phyloP scores from a whole-genome alignment of 64 coral and sea anemone species.

The Dendrophyllia cribrosa region DNA sequence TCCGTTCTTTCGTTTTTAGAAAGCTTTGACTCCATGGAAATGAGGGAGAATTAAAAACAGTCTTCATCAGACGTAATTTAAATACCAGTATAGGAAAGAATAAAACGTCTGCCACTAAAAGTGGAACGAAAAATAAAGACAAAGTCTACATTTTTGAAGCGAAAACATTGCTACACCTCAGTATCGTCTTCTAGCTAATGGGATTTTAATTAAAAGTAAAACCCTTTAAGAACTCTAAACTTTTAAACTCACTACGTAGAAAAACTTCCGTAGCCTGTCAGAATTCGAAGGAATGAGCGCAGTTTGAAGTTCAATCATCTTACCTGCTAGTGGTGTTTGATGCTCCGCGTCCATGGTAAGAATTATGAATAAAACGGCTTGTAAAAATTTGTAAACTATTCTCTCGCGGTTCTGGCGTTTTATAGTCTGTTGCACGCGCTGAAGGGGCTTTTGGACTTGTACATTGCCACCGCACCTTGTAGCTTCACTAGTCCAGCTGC shows the following conservation, averaged over 20 bases:
- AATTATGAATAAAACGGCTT: background rate
- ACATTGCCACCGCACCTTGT: slow-evolving; percentile 44
- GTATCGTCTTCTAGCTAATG: slow-evolving; percentile 78
- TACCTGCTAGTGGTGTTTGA: slow-evolving; percentile 5
- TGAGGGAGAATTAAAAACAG: background rate
- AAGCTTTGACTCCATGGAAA: slow-evolving; percentile 7
- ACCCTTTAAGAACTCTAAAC: slow-evolving; percentile 73
- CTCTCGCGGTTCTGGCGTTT: slow-evolving; percentile 60
- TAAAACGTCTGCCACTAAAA: background rate
- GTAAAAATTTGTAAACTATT: slow-evolving; percentile 63
- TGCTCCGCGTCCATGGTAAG: slow-evolving; percentile 11
- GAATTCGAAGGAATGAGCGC: background rate
- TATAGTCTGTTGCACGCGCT: slow-evolving; percentile 69
- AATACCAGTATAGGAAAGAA: background rate
- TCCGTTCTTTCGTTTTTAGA: background rate
- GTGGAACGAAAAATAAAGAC: slow-evolving; percentile 45
- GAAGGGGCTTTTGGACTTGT: slow-evolving; percentile 91
- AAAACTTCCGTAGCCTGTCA: slow-evolving; percentile 53
- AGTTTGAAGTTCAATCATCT: background rate
- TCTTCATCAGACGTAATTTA: background rate
- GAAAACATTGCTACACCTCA: slow-evolving; percentile 51
- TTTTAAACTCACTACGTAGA: slow-evolving; percentile 22
- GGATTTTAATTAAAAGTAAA: slow-evolving; percentile 94
- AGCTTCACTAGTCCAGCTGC: slow-evolving; percentile 92
- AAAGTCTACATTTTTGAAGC: slow-evolving; percentile 69